Evolutionary conservation across 2,113 vertebrate species (phyloP).

Genomic region (Alouatta palliata): DNA sequence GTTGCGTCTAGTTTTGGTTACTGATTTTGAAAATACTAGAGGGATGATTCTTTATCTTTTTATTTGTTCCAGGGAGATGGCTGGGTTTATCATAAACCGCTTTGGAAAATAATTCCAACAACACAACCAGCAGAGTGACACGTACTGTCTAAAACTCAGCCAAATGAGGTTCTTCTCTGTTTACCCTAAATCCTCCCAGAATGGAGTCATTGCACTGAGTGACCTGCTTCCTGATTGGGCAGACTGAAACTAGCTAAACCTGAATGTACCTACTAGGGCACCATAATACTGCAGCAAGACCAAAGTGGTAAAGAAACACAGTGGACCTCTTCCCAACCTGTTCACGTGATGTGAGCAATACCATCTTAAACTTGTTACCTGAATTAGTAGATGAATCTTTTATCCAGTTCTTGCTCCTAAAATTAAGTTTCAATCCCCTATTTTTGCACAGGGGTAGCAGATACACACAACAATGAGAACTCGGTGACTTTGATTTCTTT

Average conservation of each 20-base stretch:
- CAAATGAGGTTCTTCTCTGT: slow-evolving; percentile 73
- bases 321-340: slow-evolving; percentile 76
- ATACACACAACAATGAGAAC: slow-evolving; percentile 46
- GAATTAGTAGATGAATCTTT: slow-evolving; percentile 74
- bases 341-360: slow-evolving; percentile 74
- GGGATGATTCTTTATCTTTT: slow-evolving; percentile 51
- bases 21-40: slow-evolving; percentile 18
- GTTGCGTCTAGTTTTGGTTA: slow-evolving; percentile 4
- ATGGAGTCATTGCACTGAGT: slow-evolving; percentile 80
- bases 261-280: slow-evolving; percentile 79
- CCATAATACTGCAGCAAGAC: slow-evolving; percentile 76
- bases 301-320: slow-evolving; percentile 71
- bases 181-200: slow-evolving; percentile 76
- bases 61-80: slow-evolving; percentile 91
- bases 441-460: slow-evolving; percentile 58
- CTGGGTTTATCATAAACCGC: slow-evolving; percentile 95
- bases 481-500: slow-evolving; percentile 58
- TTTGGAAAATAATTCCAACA: slow-evolving; percentile 90
- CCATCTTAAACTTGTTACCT: slow-evolving; percentile 77
- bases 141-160: slow-evolving; percentile 69
- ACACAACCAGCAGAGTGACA: slow-evolving; percentile 82
- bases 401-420: slow-evolving; percentile 75
- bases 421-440: slow-evolving; percentile 75
- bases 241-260: slow-evolving; percentile 79
- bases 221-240: slow-evolving; percentile 80